Base-by-base conservation (phyloP, 2,888 invertebrate genomes). In the Euproctis similis region DNA sequence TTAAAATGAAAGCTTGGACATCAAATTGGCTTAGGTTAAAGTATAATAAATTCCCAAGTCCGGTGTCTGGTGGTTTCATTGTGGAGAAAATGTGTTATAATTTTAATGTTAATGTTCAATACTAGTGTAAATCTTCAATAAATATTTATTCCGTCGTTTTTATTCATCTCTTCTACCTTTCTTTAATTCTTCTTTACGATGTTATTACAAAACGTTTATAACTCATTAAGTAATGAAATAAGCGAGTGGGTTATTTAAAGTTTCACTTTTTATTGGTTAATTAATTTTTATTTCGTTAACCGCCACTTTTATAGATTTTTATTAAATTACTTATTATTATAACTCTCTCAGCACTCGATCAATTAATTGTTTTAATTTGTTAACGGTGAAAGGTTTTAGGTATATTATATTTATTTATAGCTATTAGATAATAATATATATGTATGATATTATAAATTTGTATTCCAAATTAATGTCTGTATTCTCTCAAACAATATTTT, bases 211-310 rank as follows among this genome's bases (percentile, higher is more conserved):
- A 46, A 36, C 18, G 22, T 49, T 48, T 41, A 46, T 36, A 31
- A 35, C 33, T 48, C 39, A 41, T 51, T 46, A 36, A 45, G 20
- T 41, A 44, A 46, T 31, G 28, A 36, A 46, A 37, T 30, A n/a
- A 25, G 13, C 28, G 23, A 8, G 22, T 26, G 30, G 21, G 31
- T 22, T 24, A 24, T 41, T 42, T 33, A 20, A 29, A 39, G 35
- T 44, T 52, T 45, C 36, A 37, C 35, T 46, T 46, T 49, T 52
- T 46, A 51, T 44, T 31, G 42, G 27, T 28, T 47, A 34, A 23
- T 48, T 37, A 39, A 37, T 41, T 42, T 51, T 46, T 39, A 44
- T 40, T 41, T 36, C 8, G 35, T 31, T 31, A 34, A 36, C 24
- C 21, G 12, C 28, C 21, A 31, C 27, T 30, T 33, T 33, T 22